phyloP scores from a whole-genome alignment of 35 echinoderm and acorn worm species.

The Lytechinus pictus region DNA sequence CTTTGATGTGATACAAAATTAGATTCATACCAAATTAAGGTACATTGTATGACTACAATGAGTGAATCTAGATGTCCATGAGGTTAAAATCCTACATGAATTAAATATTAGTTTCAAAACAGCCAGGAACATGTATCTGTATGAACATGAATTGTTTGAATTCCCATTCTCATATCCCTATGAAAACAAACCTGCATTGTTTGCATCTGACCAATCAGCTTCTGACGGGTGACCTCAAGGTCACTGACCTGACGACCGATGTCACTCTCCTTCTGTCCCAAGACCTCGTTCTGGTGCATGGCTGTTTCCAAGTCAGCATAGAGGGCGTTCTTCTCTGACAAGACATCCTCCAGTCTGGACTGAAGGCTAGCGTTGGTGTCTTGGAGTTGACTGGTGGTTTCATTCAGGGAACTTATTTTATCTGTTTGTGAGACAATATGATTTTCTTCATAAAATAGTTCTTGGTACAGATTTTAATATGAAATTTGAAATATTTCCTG shows the following conservation, averaged over 20 bases:
- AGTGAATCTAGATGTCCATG: too few relatives aligned
- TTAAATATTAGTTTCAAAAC: too few relatives aligned
- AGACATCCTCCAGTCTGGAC: slow-evolving; percentile 56
- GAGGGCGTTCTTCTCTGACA: slow-evolving; percentile 61
- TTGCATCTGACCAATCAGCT: slow-evolving; percentile 78
- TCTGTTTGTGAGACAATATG: neutral
- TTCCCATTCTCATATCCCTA: too few relatives aligned
- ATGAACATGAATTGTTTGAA: too few relatives aligned
- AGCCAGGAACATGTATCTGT: too few relatives aligned
- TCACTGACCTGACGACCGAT: slow-evolving; percentile 64
- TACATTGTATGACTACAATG: too few relatives aligned
- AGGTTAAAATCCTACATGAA: too few relatives aligned
- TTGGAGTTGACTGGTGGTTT: slow-evolving; percentile 41
- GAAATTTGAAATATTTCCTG: too few relatives aligned
- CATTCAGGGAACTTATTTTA: neutral
- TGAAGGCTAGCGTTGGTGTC: slow-evolving; percentile 51
- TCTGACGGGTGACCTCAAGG: slow-evolving; percentile 68
- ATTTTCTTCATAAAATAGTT: neutral
- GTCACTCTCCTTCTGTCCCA: slow-evolving; percentile 51
- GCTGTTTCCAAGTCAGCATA: slow-evolving; percentile 76
- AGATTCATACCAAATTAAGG: too few relatives aligned
- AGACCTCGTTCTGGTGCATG: slow-evolving; percentile 59
- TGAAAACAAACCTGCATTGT: slow-evolving; percentile 61
- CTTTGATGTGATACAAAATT: too few relatives aligned
- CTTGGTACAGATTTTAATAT: too few relatives aligned